A percentile compares a stretch with the other conserved stretches of the same genome.
Conservation (phyloP, 2,888 invertebrate species). For the Phalangium opilio region DNA sequence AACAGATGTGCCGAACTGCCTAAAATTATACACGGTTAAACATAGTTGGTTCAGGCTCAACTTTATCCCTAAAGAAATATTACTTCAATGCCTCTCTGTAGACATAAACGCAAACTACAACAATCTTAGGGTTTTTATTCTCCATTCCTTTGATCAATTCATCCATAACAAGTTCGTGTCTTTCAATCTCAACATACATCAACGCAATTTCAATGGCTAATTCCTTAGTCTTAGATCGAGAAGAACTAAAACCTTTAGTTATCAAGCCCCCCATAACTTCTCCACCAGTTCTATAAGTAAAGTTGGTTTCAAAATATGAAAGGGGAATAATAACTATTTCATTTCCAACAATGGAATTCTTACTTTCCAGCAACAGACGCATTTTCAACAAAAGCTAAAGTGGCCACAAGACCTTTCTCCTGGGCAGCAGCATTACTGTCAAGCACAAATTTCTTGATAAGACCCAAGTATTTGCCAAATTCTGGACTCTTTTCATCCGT, state of each 20-base stretch:
- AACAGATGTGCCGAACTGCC: conserved; percentile 80
- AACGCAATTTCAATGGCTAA: conserved; percentile 72
- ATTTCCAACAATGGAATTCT: not conserved
- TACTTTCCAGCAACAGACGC: conserved; percentile 56
- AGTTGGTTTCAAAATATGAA: conserved; percentile 4
- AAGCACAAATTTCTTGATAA: conserved; percentile 83
- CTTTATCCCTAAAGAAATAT: not conserved
- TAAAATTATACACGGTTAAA: not conserved
- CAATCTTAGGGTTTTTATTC: conserved; percentile 91
- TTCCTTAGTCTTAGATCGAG: conserved; percentile 80
- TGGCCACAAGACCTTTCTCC: conserved; percentile 86
- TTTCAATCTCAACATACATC: conserved; percentile 92
- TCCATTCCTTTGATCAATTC: conserved; percentile 85
- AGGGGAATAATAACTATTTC: not conserved
- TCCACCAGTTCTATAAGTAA: conserved; percentile 47
- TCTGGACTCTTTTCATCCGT: conserved; percentile 87
- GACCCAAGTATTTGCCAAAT: conserved; percentile 74
- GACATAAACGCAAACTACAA: conserved; percentile 62
- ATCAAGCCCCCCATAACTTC: conserved; percentile 81
- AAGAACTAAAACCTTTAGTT: conserved; percentile 79
- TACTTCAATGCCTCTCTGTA: conserved; percentile 54
- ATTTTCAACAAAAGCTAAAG: conserved; percentile 77
- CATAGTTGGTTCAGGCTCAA: not conserved
- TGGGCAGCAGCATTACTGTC: conserved; percentile 91
- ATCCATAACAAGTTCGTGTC: conserved; percentile 71